Evolutionary conservation across 2,888 invertebrate genomes (phyloP), one percentile per base, ranked within the genome.

Genomic region (Pristionchus mayeri): DNA sequence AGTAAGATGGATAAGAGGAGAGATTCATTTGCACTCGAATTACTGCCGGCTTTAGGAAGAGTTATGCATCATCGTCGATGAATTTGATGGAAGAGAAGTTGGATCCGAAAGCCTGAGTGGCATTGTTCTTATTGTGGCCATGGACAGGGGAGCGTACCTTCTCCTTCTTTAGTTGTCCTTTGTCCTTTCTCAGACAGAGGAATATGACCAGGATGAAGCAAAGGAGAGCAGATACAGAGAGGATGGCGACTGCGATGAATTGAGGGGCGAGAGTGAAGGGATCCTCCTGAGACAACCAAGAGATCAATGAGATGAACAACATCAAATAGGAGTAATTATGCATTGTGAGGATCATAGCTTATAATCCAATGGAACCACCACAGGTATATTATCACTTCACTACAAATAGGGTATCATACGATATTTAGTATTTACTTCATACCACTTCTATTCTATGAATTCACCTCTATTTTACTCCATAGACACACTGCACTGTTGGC

Each of bases 11-110:
- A 48, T 76, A 48, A 24, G 24, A 13, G 30, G 30, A 48, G 48
- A 27, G 48, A 48, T 16, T 27, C 6, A 21, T 13, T 37, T 16
- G 67, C 18, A 21, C 18, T 4, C 16, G 37, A 40, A 37, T 11
- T 27, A 21, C 9, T 34, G 18, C 3, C 34, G 4, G 37, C 16
- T 37, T 16, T 3, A 9, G 40, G 21, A 40, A 21, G 21, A 37
- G 34, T 79, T n/a, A 85, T 27, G 87, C 85, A 76, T 90, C 89
- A 48, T 90, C 89, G 79, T 90, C 89, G 34, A 90, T 90, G 71
- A 90, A 90, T 82, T 87, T 87, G 63, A 90, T 89, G 16, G 88
- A 88, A 44, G 89, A 89, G 85, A 90, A 90, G 57, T 87, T 88
- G 9, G 89, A 86, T 30, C 89, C 89, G 78, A 90, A 90, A 9